A percentile compares a stretch with the other conserved stretches of the same genome.
Conservation (phyloP, 2,113 vertebrate species). For the Tringa solitaria region DNA sequence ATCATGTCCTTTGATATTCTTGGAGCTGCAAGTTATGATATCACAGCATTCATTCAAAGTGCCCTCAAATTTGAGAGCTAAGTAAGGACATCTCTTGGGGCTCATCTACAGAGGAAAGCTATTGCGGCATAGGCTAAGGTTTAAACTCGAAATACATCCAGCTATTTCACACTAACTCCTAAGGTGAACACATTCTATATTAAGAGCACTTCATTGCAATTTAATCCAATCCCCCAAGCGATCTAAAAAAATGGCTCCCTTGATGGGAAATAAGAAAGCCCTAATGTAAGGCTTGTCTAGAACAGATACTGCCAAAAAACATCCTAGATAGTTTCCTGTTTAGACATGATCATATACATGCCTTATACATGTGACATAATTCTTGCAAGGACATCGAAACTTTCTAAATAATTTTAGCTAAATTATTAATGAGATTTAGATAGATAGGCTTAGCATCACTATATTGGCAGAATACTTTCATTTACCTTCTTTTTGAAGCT, state of each 20-base stretch:
- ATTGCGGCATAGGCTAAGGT: not conserved
- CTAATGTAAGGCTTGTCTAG: not conserved
- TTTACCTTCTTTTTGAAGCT: not conserved
- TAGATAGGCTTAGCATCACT: not conserved
- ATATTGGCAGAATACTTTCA: not conserved
- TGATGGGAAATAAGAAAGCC: not conserved
- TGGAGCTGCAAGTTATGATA: not conserved
- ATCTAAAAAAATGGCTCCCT: not conserved
- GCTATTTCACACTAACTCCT: slow-evolving; percentile 4
- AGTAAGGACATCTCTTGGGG: not conserved
- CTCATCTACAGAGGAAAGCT: not conserved
- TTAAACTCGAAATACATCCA: not conserved
- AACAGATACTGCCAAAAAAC: not conserved
- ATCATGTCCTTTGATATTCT: not conserved
- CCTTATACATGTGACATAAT: not conserved
- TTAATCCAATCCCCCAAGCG: not conserved
- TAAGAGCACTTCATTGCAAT: not conserved
- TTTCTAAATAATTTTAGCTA: not conserved
- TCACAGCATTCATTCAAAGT: not conserved
- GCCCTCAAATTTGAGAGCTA: not conserved
- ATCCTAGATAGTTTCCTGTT: not conserved
- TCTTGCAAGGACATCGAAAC: not conserved
- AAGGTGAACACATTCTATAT: slow-evolving; percentile 11
- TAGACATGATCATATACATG: fast-evolving
- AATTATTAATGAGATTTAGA: not conserved